Percentiles rank a stretch among this genome's conserved stretches.
Evolutionary conservation across 2,113 vertebrate species (phyloP).

Genomic region (Hippocampus barbouri): DNA sequence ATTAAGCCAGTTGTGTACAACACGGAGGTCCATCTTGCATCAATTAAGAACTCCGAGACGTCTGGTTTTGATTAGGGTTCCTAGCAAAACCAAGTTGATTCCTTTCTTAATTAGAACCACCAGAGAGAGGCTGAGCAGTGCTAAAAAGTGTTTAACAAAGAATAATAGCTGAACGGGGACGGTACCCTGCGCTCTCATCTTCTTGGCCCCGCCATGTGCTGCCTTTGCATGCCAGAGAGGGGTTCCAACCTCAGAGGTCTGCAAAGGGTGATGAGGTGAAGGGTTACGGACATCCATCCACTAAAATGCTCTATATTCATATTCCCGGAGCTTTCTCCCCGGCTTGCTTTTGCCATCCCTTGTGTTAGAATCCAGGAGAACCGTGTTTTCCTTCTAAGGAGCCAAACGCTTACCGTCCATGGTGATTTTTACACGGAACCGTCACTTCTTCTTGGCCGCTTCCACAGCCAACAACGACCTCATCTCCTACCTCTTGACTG

Average conservation of each 20-base stretch:
- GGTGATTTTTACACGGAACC: conserved; percentile 47
- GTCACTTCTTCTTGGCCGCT: conserved; percentile 31
- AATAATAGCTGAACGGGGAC: conserved; percentile 69
- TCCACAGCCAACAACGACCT: conserved; percentile 30
- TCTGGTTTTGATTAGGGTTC: conserved; percentile 75
- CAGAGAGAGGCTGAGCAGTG: conserved; percentile 65
- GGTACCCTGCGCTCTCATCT: conserved; percentile 62
- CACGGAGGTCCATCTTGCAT: conserved; percentile 80
- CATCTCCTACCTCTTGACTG: conserved; percentile 1
- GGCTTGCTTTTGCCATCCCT: conserved; percentile 26
- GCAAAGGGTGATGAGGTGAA: conserved; percentile 46
- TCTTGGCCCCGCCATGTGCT: conserved; percentile 61
- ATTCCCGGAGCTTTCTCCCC: conserved; percentile 25
- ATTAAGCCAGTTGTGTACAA: conserved; percentile 72
- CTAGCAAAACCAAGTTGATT: conserved; percentile 79
- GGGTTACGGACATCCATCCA: conserved; percentile 56
- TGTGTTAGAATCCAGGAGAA: conserved; percentile 39
- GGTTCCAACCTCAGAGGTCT: conserved; percentile 44
- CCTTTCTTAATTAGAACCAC: conserved; percentile 79
- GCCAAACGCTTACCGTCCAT: conserved; percentile 36
- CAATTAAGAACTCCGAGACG: conserved; percentile 73
- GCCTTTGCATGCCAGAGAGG: conserved; percentile 59
- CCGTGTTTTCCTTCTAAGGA: conserved; percentile 29
- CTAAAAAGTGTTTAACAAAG: conserved; percentile 75
- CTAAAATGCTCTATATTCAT: conserved; percentile 31